phyloP scores from a whole-genome alignment of 2,113 vertebrate species.

The Meleagris gallopavo region DNA sequence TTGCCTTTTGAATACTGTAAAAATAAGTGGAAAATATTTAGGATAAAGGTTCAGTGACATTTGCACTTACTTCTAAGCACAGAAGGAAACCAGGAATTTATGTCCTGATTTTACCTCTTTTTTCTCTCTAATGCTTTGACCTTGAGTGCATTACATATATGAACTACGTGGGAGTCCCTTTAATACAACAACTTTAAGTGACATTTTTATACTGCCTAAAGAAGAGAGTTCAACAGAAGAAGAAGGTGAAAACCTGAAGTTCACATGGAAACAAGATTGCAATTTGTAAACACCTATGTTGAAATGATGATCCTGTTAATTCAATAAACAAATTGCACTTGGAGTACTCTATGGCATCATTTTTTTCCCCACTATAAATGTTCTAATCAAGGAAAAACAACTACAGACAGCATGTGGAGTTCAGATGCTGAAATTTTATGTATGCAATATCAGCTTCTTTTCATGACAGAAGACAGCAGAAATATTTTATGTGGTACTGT shows the following conservation, averaged over 20 bases:
- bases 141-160: not conserved
- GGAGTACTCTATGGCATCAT: not conserved
- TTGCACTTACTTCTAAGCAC: not conserved
- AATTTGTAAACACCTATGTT: not conserved
- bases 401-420: not conserved
- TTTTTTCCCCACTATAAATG: not conserved
- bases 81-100: not conserved
- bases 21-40: not conserved
- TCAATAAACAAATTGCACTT: not conserved
- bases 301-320: not conserved
- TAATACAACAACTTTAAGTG: not conserved
- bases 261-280: not conserved
- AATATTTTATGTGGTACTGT: not conserved
- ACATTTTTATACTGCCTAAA: not conserved
- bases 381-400: not conserved
- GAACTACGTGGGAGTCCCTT: not conserved
- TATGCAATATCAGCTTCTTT: not conserved
- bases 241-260: not conserved
- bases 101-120: not conserved
- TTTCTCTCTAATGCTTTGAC: not conserved
- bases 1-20: not conserved
- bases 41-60: not conserved
- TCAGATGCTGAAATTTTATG: conserved; percentile 28
- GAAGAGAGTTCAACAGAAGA: not conserved
- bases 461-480: not conserved